Conservation (phyloP, 2,797 vertebrate genomes). For the Sitta carolinensis region DNA sequence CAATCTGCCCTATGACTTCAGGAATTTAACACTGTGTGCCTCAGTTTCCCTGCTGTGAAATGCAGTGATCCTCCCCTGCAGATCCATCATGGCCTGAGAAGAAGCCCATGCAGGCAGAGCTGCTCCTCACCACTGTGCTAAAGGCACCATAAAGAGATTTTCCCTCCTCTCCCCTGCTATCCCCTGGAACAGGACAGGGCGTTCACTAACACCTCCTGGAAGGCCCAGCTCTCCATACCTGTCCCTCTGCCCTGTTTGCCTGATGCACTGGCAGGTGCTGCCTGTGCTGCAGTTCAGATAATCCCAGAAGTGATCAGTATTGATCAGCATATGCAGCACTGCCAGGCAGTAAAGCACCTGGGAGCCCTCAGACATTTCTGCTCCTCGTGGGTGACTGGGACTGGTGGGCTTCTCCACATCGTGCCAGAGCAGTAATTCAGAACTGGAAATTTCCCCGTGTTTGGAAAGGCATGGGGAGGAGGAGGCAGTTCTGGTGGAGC, state of each 20-base stretch:
- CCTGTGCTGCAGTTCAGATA: not conserved
- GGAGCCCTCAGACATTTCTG: not conserved
- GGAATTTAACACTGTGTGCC: not conserved
- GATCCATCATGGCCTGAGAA: not conserved
- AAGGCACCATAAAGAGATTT: not conserved
- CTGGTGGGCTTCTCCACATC: not conserved
- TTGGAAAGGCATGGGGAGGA: not conserved
- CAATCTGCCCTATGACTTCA: not conserved
- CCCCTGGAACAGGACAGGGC: not conserved
- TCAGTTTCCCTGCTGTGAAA: not conserved
- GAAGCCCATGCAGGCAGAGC: not conserved
- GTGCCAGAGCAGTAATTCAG: not conserved
- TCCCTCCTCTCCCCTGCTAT: not conserved
- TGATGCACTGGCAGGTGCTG: not conserved
- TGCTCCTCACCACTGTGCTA: not conserved
- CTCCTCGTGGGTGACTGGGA: not conserved
- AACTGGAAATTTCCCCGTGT: not conserved
- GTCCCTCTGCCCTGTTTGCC: not conserved
- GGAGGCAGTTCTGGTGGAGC: not conserved
- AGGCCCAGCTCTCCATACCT: too few relatives aligned
- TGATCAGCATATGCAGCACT: not conserved
- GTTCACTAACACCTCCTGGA: too few relatives aligned
- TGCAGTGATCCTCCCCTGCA: not conserved
- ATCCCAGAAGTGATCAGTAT: not conserved
- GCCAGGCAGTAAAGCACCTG: fast-evolving